Evolutionary conservation across 2,888 invertebrate species (phyloP).

Genomic region (Adelphocoris suturalis): DNA sequence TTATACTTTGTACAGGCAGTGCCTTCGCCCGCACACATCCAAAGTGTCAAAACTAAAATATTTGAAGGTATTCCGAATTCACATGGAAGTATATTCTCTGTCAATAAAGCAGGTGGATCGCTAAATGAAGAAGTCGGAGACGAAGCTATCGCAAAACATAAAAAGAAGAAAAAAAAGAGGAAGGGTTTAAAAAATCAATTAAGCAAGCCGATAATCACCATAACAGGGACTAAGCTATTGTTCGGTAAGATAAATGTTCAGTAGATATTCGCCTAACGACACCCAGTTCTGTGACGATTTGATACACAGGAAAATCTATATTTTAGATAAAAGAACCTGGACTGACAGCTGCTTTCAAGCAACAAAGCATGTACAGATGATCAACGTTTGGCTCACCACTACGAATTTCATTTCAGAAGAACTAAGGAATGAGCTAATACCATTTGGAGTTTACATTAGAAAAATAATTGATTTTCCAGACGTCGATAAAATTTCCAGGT

Average conservation of each 20-base stretch:
- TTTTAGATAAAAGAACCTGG: constrained; percentile 61
- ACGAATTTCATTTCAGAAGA: constrained; percentile 53
- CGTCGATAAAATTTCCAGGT: constrained; percentile 11
- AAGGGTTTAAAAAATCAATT: neutral
- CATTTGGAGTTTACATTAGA: constrained; percentile 60
- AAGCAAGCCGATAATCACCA: neutral
- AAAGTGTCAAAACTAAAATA: constrained; percentile 42
- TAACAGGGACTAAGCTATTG: constrained; percentile 36
- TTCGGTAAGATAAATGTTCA: constrained; percentile 30
- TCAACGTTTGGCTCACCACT: constrained; percentile 55
- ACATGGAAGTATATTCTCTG: neutral
- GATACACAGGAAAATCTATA: neutral
- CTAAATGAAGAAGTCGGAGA: constrained; percentile 2
- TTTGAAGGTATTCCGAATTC: neutral
- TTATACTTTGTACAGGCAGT: constrained; percentile 9
- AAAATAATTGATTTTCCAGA: constrained; percentile 48
- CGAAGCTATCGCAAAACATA: neutral
- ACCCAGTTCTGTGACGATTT: too few relatives aligned
- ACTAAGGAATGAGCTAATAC: constrained; percentile 46
- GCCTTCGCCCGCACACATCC: constrained; percentile 14
- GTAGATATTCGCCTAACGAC: too few relatives aligned
- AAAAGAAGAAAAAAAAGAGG: neutral
- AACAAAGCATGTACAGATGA: neutral
- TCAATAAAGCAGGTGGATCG: neutral
- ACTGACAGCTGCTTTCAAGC: neutral